These are phyloP conservation scores for Leptopilina clavipes DNA, from an alignment of 1,140 invertebrate genomes.

Conservation along the genomic window DNA sequence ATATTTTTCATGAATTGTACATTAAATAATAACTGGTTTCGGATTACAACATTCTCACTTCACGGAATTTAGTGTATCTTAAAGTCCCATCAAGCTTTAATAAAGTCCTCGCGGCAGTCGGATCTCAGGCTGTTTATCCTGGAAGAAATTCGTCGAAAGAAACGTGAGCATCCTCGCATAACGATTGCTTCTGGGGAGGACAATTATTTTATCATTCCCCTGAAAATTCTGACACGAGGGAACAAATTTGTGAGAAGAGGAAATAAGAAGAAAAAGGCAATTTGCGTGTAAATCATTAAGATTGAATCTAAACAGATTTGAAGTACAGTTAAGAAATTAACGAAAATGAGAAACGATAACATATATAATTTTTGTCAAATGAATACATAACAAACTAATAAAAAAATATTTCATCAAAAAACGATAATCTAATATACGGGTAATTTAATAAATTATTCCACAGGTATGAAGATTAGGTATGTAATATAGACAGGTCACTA, in stretches of 20 bases:
- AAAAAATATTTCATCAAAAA: no score
- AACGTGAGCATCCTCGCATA: slow-evolving; percentile 51
- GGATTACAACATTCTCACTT: slow-evolving; percentile 40
- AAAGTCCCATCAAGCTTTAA: slow-evolving; percentile 59
- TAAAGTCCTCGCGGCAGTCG: slow-evolving; percentile 55
- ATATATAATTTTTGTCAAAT: no score
- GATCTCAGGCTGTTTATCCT: slow-evolving; percentile 34
- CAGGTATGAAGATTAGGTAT: no score
- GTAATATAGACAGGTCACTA: no score
- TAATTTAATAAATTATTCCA: no score
- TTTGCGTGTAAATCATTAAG: not conserved
- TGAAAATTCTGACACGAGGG: not conserved
- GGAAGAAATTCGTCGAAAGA: slow-evolving; percentile 59
- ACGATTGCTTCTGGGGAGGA: slow-evolving; percentile 50
- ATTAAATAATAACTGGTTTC: slow-evolving; percentile 5
- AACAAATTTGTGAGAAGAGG: no score
- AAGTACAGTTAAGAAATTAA: not conserved
- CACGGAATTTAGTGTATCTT: slow-evolving; percentile 58
- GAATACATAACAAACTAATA: no score
- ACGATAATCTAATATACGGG: no score
- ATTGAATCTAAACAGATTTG: not conserved
- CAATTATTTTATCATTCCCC: slow-evolving; percentile 58
- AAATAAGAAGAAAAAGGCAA: not conserved
- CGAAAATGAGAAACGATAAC: no score
- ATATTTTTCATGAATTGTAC: not conserved